Evolutionary conservation across 2,888 invertebrate species (phyloP).

Genomic region (Xestobium rufovillosum): DNA sequence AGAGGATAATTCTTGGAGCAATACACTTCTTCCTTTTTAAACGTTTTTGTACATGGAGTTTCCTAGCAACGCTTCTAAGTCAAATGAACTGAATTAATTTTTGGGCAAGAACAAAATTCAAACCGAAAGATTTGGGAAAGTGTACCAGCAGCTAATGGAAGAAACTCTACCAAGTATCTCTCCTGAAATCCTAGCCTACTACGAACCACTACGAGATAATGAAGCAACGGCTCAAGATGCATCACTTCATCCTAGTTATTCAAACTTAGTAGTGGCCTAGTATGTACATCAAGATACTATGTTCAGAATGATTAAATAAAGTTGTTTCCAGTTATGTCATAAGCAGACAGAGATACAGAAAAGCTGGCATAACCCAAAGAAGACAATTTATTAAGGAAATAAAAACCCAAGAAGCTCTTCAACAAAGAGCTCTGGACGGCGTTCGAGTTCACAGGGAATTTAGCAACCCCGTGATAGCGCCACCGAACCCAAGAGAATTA

Average conservation of each 20-base stretch:
- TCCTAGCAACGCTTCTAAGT: too few relatives aligned
- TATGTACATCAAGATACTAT: slow-evolving; percentile 44
- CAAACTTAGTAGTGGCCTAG: slow-evolving; percentile 53
- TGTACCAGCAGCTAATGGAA: too few relatives aligned
- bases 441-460: slow-evolving; percentile 59
- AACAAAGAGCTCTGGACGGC: slow-evolving; percentile 55
- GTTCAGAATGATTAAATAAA: neutral
- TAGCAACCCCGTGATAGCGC: slow-evolving; percentile 49
- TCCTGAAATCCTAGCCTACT: slow-evolving; percentile 9
- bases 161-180: too few relatives aligned
- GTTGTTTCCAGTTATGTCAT: slow-evolving; percentile 52
- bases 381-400: slow-evolving; percentile 57
- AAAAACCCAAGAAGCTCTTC: slow-evolving; percentile 53
- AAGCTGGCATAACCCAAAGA: slow-evolving; percentile 46
- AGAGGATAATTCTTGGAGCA: too few relatives aligned
- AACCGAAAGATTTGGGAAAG: too few relatives aligned
- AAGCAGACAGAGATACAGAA: slow-evolving; percentile 55
- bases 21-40: too few relatives aligned
- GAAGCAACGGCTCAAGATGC: slow-evolving; percentile 53
- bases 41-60: too few relatives aligned
- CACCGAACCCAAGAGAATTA: slow-evolving; percentile 30
- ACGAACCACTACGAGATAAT: neutral
- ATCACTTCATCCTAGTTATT: slow-evolving; percentile 56
- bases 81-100: too few relatives aligned
- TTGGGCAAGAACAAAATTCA: too few relatives aligned